Base-by-base conservation (phyloP, 2,888 invertebrate genomes). In the Malthinus seriepunctatus region DNA sequence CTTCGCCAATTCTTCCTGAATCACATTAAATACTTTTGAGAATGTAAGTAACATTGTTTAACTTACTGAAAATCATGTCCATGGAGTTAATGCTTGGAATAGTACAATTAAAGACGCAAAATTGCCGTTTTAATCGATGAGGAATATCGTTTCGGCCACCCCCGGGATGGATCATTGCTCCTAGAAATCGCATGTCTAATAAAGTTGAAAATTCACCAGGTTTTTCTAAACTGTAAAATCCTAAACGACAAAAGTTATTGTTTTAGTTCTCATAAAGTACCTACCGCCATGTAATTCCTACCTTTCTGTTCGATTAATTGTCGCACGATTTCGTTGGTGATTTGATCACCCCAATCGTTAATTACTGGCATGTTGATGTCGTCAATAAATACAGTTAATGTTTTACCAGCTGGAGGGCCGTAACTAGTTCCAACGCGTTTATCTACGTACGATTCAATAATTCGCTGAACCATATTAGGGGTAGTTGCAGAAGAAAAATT, bases 81-180 rank as follows among this genome's bases (percentile, higher is more conserved):
- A 95, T 93, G 0, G 94, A 94, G 62, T 83, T 85, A 65, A 84
- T 84, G 61, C 93, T 93, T 0, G 95, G 95, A 48, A 95, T 75
- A 0, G 94, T 93, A 70, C 94, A 95, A 77, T 95, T 95, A 74
- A 94, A 95, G 56, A 93, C 86, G 69, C 87, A 87, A 73, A 93
- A 92, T 67, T 93, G 92, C 56, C 95, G 82, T 77, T 95, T 95
- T 35, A 95, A 78, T 51, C 95, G 83, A 63, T 92, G 88, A 0
- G 95, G 94, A 64, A 95, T 88, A 73, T 95, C 95, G 71, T 95
- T 95, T 66, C 95, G 83, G 0, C 95, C 95, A 38, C 95, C 95
- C 52, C 95, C 94, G 8, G 95, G 94, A 79, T 95, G 94, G 68
- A 93, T 94, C 94, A 95, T 95, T 3, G 95, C 94, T 0, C 90